A percentile compares a stretch with the other conserved stretches of the same genome.
These are phyloP conservation scores for Microcebus lehilahytsara DNA, from an alignment of 2,113 vertebrate genomes.

Conservation along the genomic window DNA sequence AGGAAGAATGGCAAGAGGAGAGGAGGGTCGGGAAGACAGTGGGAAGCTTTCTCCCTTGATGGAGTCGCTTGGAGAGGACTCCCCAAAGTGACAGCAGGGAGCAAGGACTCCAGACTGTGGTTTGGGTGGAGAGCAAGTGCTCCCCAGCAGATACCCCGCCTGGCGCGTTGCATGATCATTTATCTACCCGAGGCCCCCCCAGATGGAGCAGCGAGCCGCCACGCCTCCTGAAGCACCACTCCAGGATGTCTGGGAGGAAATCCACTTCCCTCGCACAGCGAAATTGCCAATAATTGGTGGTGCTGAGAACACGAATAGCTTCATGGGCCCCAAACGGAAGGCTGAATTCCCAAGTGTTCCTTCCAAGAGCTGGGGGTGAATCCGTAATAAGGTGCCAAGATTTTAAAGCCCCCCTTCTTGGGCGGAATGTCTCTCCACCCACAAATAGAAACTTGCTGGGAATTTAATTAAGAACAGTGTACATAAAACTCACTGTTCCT, in stretches of 20 bases:
- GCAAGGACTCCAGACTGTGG: background rate
- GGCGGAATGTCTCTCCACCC: constrained; percentile 60
- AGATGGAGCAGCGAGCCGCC: background rate
- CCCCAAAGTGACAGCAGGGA: background rate
- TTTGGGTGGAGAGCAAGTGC: background rate
- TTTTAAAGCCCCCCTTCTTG: constrained; percentile 52
- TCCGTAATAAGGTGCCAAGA: constrained; percentile 50
- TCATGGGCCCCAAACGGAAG: constrained; percentile 30
- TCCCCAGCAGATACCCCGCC: background rate
- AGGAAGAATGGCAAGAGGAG: background rate
- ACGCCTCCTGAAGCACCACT: background rate
- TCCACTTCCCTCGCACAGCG: background rate
- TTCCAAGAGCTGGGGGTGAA: constrained; percentile 54
- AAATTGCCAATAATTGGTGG: constrained; percentile 52
- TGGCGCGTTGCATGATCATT: background rate
- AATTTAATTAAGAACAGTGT: constrained; percentile 74
- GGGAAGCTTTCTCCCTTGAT: background rate
- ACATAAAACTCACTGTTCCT: constrained; percentile 67
- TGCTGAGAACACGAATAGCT: constrained; percentile 31
- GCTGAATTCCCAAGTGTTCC: constrained; percentile 33
- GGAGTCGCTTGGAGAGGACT: background rate
- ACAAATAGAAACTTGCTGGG: constrained; percentile 69
- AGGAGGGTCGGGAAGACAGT: background rate
- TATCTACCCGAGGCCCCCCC: background rate
- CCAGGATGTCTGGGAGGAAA: constrained; percentile 40